Conservation (phyloP, 2,888 invertebrate genomes). For the Nysson spinosus region DNA sequence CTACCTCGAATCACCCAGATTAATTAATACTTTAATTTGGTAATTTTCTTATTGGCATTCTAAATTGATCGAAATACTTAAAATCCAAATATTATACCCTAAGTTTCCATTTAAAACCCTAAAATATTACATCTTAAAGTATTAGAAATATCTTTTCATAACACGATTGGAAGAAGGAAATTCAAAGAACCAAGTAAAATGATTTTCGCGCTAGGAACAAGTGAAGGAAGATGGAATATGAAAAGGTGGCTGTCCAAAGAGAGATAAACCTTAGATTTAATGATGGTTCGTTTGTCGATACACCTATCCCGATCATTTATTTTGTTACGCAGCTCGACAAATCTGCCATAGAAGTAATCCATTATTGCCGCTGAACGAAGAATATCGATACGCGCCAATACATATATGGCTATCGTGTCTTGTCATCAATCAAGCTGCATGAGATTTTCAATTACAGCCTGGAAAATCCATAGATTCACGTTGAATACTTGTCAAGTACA, state of each 20-base stretch:
- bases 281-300: conserved; percentile 17
- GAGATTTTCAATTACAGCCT: conserved; percentile 20
- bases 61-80: too few relatives aligned
- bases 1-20: too few relatives aligned
- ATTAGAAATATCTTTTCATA: too few relatives aligned
- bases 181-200: too few relatives aligned
- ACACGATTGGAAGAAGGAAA: too few relatives aligned
- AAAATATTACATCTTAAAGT: too few relatives aligned
- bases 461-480: too few relatives aligned
- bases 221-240: conserved; percentile 25
- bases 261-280: conserved; percentile 34
- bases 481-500: too few relatives aligned
- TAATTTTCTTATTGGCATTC: too few relatives aligned
- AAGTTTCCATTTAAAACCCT: too few relatives aligned
- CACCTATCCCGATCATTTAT: conserved; percentile 31
- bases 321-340: background rate
- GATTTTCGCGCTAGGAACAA: conserved; percentile 4
- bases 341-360: background rate
- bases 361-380: conserved; percentile 1
- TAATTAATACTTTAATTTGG: too few relatives aligned
- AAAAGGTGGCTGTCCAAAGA: conserved; percentile 31
- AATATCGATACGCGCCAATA: background rate
- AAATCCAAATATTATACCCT: too few relatives aligned
- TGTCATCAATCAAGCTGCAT: conserved; percentile 13
- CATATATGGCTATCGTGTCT: background rate